Evolutionary conservation across 2,888 invertebrate genomes (phyloP).

Genomic region (Oxystoma pomonae): DNA sequence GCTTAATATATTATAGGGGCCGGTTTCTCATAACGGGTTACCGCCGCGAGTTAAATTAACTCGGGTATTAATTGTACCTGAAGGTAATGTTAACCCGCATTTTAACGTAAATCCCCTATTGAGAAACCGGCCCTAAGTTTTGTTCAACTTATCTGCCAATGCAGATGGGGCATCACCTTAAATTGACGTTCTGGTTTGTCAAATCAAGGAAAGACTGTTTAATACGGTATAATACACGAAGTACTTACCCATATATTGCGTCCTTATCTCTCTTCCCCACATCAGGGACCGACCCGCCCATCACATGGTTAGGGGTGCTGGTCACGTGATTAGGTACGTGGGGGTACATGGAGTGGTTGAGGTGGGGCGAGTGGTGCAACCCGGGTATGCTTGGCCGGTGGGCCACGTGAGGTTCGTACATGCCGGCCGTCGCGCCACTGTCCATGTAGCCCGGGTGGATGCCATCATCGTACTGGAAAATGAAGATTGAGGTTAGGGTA

Average conservation of each 20-base stretch:
- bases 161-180: too few species aligned
- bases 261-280: slow-evolving; percentile 97
- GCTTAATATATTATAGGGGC: too few species aligned
- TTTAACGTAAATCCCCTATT: too few species aligned
- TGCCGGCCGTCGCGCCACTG: slow-evolving; percentile 56
- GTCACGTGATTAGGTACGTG: slow-evolving; percentile 69
- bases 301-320: slow-evolving; percentile 75
- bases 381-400: slow-evolving; percentile 60
- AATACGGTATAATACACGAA: too few species aligned
- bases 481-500: slow-evolving; percentile 8
- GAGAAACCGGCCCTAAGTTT: too few species aligned
- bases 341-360: slow-evolving; percentile 77
- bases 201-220: too few species aligned
- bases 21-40: too few species aligned
- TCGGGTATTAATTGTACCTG: too few species aligned
- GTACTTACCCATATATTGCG: slow-evolving; percentile 97
- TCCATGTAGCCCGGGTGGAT: slow-evolving; percentile 90
- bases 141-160: too few species aligned
- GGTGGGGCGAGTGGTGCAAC: slow-evolving; percentile 76
- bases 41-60: too few species aligned
- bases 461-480: slow-evolving; percentile 91
- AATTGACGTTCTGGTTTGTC: too few species aligned
- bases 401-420: slow-evolving; percentile 75
- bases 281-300: slow-evolving; percentile 71
- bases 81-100: too few species aligned